These are phyloP conservation scores for Eulimnadia texana DNA, from an alignment of 1,140 invertebrate species.

Conservation along the genomic window DNA sequence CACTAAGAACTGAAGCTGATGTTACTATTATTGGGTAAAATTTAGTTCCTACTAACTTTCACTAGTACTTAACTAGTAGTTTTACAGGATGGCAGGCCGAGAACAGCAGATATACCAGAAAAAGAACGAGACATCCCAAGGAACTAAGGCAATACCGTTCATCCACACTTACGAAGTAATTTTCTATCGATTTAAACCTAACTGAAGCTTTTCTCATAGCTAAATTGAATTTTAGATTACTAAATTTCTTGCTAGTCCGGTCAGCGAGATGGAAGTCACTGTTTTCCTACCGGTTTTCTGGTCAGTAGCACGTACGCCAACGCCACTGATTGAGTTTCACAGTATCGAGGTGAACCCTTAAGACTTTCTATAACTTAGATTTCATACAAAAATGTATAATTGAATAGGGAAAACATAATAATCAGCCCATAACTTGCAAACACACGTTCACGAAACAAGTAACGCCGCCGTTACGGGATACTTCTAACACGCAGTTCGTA, in stretches of 20 bases:
- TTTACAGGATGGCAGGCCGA: not conserved
- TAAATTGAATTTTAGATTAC: constrained; percentile 3
- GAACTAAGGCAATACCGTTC: not conserved
- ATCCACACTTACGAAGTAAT: constrained; percentile 2
- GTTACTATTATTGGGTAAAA: constrained; percentile 1
- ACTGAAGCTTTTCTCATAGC: no score
- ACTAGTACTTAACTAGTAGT: no score
- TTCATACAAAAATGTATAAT: no score
- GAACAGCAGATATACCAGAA: constrained; percentile 5
- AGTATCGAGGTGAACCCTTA: not conserved
- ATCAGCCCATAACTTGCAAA: constrained; percentile 6
- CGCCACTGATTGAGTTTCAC: not conserved
- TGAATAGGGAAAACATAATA: constrained; percentile 5
- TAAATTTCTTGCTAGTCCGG: constrained; percentile 7
- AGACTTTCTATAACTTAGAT: no score
- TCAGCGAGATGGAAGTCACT: not conserved
- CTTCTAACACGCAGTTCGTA: no score
- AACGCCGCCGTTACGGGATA: not conserved
- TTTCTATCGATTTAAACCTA: no score
- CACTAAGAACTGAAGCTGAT: constrained; percentile 1
- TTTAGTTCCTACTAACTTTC: not conserved
- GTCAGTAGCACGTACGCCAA: no score
- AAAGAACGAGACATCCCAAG: constrained; percentile 1
- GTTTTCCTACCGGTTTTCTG: not conserved
- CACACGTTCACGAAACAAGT: not conserved